A percentile compares a stretch with the other conserved stretches of the same genome.
Conservation (phyloP, 1,140 invertebrate species). For the Magallana gigas region DNA sequence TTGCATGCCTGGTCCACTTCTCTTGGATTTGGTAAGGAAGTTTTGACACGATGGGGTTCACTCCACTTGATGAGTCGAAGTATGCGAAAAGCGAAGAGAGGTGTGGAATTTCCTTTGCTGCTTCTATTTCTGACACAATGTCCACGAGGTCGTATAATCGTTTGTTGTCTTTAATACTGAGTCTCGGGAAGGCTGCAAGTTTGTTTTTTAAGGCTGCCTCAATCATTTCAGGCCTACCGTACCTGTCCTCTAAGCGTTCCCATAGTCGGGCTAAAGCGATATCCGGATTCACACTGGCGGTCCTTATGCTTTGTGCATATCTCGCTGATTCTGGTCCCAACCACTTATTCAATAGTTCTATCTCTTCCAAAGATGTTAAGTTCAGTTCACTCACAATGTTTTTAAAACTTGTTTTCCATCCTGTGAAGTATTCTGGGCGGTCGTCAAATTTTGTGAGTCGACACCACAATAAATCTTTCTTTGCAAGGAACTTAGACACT, state of each 20-base stretch:
- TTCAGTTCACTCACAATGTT: neutral
- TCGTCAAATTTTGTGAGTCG: neutral
- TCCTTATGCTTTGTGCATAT: neutral
- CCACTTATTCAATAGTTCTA: conserved; percentile 30
- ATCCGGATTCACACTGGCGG: conserved; percentile 6
- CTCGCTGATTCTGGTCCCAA: neutral
- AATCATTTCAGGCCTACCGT: conserved; percentile 57
- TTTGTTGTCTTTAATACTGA: conserved; percentile 54
- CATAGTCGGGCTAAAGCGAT: conserved; percentile 43
- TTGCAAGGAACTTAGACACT: neutral
- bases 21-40: conserved; percentile 57
- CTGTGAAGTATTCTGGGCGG: neutral
- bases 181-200: conserved; percentile 54
- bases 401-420: conserved; percentile 8
- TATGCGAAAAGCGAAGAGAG: conserved; percentile 44
- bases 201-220: conserved; percentile 52
- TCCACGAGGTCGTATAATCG: conserved; percentile 59
- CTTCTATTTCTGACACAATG: conserved; percentile 55
- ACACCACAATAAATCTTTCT: conserved; percentile 20
- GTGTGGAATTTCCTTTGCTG: conserved; percentile 23
- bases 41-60: conserved; percentile 56
- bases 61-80: conserved; percentile 55
- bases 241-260: conserved; percentile 52
- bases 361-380: neutral
- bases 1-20: conserved; percentile 50